These are phyloP conservation scores for Drosophila carrolli DNA, from an alignment of 1,140 invertebrate genomes.

Conservation along the genomic window DNA sequence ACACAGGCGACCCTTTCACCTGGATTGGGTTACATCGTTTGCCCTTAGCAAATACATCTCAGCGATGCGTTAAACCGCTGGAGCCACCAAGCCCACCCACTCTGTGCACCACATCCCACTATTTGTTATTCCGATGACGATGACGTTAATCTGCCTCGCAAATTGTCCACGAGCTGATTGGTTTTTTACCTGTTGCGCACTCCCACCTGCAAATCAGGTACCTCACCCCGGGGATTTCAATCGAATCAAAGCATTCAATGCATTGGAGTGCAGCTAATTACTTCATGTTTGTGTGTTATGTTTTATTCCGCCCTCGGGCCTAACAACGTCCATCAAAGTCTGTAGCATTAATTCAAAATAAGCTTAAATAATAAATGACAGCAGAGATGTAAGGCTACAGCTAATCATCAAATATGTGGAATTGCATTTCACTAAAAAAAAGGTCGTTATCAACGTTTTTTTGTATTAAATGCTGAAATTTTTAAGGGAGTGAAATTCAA, in stretches of 20 bases:
- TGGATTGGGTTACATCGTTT: conserved; percentile 28
- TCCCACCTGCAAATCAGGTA: conserved; percentile 9
- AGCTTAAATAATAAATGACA: background rate
- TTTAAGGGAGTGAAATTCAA: too few relatives aligned
- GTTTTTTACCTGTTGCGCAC: conserved; percentile 41
- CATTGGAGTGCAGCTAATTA: conserved; percentile 22
- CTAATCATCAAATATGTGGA: too few relatives aligned
- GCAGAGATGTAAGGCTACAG: too few relatives aligned
- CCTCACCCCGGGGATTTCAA: background rate
- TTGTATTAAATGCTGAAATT: too few relatives aligned
- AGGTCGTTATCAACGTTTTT: too few relatives aligned
- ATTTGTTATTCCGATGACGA: conserved; percentile 10
- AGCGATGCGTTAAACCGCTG: conserved; percentile 31
- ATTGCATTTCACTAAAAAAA: too few relatives aligned
- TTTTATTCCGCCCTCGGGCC: conserved; percentile 1
- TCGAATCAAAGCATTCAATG: conserved; percentile 16
- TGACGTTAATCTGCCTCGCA: conserved; percentile 37
- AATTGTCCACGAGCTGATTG: conserved; percentile 43
- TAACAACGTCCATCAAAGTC: background rate
- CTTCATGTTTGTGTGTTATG: background rate
- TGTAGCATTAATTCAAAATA: background rate
- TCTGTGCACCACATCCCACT: background rate
- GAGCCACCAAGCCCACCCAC: conserved; percentile 12
- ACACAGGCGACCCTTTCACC: conserved; percentile 18
- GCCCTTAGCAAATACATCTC: conserved; percentile 42